Base-by-base conservation (phyloP, 2,888 invertebrate species). In the Conchocele bisecta region DNA sequence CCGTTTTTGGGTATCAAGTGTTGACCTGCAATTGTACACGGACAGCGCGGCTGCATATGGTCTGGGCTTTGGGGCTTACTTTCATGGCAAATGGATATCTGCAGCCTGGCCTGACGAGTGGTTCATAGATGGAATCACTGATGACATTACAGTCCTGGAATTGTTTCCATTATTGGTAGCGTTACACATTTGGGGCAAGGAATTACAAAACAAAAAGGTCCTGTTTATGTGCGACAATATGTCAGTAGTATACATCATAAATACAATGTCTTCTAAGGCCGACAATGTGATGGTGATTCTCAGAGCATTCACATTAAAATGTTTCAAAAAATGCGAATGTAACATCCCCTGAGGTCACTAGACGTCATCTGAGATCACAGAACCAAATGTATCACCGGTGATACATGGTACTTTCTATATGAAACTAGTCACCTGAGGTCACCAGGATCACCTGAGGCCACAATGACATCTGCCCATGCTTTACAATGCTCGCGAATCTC, bases 61-160 rank as follows among this genome's bases (percentile, higher is more conserved):
- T 5, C 22, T 46, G 28, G 46, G 46, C 17, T 46, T 46, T 22
- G 46, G 46, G 5, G 46, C 46, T 4, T 9, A 15, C 9, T 46
- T 46, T 46, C 26, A 5, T 5, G 17, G 17, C 5, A 46, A 20
- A 28, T 46, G 46, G 46, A 6, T 15, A 3, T 15, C 7, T 20
- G 46, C 26, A 26, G 46, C 17, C 5, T 46, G 46, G 46, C 46
- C 46, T 20, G 22, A 7, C 9, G 5, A 5, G 3, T 46, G 46
- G 46, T 13, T 15, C 15, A 28, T 9, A 5, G 9, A 7, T 13
- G 46, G 46, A 4, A 46, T 46, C 7, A 46, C 46, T 15, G 17
- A 13, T 46, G 46, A 46, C 15, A 46, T 46, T 20, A 46, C 46
- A 46, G 46, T 46, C 9, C 15, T 46, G 24, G 46, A 46, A 22